A percentile compares a stretch with the other conserved stretches of the same genome.
Evolutionary conservation across 2,888 invertebrate genomes (phyloP).

Genomic region (Lithophane socia): DNA sequence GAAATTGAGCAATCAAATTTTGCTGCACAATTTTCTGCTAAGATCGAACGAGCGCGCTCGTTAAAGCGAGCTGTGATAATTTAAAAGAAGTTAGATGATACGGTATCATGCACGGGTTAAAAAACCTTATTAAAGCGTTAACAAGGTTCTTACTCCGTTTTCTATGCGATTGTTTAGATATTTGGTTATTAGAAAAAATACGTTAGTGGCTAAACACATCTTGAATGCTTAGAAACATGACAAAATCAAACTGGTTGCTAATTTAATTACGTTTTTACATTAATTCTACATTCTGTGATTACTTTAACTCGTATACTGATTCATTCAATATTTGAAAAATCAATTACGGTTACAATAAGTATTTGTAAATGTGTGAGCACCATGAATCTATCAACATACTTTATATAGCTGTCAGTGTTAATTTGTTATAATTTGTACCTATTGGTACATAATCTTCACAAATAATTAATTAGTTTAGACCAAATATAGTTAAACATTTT

Average conservation of each 20-base stretch:
- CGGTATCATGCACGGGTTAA: background rate
- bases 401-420: background rate
- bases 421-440: background rate
- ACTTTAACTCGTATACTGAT: background rate
- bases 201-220: background rate
- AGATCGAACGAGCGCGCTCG: constrained; percentile 10
- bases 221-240: background rate
- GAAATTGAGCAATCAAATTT: constrained; percentile 35
- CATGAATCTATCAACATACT: background rate
- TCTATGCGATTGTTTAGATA: background rate
- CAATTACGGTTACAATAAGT: background rate
- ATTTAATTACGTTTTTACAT: background rate
- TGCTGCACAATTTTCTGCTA: constrained; percentile 28
- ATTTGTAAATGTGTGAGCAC: background rate
- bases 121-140: too few relatives aligned
- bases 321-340: background rate
- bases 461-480: background rate
- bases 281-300: background rate
- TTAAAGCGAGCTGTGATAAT: background rate
- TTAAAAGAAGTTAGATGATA: background rate
- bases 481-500: background rate
- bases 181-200: too few relatives aligned
- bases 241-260: background rate
- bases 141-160: background rate
- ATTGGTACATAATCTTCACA: background rate